phyloP scores from a whole-genome alignment of 2,888 invertebrate genomes.

The Tetranychus truncatus region DNA sequence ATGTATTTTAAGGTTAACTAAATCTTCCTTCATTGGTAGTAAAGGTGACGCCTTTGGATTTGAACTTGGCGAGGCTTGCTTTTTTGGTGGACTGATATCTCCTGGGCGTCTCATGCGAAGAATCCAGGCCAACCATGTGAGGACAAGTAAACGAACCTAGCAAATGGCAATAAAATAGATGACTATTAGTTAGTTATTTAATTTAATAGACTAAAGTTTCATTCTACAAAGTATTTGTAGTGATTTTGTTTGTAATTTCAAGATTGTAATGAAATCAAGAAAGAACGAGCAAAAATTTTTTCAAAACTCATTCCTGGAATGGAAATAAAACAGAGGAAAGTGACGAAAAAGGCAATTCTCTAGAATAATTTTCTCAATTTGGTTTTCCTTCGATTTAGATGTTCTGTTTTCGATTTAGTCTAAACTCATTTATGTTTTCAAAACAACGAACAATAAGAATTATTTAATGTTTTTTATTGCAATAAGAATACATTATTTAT shows the following conservation, averaged over 20 bases:
- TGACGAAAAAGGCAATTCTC: neutral
- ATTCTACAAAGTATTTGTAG: too few relatives aligned
- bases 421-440: too few relatives aligned
- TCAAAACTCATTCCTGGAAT: too few relatives aligned
- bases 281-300: too few relatives aligned
- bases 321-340: neutral
- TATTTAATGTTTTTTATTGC: too few relatives aligned
- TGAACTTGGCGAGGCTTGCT: slow-evolving; percentile 90
- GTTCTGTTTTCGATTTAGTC: too few relatives aligned
- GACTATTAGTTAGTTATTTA: too few relatives aligned
- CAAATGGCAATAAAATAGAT: neutral
- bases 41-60: neutral
- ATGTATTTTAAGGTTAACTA: neutral
- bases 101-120: slow-evolving; percentile 91
- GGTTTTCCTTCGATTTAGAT: neutral
- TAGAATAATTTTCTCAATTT: neutral
- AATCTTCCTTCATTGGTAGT: neutral
- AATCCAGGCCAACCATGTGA: slow-evolving; percentile 92
- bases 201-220: too few relatives aligned
- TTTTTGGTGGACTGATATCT: slow-evolving; percentile 74
- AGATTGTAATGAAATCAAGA: too few relatives aligned
- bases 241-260: too few relatives aligned
- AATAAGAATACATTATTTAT: too few relatives aligned
- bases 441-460: too few relatives aligned
- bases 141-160: slow-evolving; percentile 79